Evolutionary conservation across 2,888 invertebrate species (phyloP).

Genomic region (Pegoplata infirma): DNA sequence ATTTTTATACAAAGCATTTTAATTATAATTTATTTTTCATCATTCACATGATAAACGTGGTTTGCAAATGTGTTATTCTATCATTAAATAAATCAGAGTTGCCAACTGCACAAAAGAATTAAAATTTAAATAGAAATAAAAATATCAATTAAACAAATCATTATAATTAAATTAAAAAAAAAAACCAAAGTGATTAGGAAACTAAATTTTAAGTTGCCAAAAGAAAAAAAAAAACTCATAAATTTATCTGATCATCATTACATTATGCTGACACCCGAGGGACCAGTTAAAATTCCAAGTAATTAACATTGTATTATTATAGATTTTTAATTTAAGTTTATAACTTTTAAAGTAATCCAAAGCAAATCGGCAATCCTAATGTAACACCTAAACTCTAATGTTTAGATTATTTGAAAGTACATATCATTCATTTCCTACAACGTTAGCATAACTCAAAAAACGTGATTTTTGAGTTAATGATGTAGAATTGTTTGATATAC

Average conservation of each 20-base stretch:
- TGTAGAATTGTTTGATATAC: too few species aligned
- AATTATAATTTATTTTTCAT: background rate
- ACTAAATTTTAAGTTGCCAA: background rate
- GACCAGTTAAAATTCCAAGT: slow-evolving; percentile 28
- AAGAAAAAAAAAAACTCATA: background rate
- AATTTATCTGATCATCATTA: background rate
- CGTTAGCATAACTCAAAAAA: too few species aligned
- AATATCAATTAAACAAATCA: background rate
- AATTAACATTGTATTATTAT: background rate
- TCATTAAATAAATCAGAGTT: background rate
- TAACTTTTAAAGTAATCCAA: background rate
- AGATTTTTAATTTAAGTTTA: background rate
- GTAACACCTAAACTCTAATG: slow-evolving; percentile 15
- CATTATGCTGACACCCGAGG: slow-evolving; percentile 25
- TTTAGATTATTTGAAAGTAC: slow-evolving; percentile 1
- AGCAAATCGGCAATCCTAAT: background rate
- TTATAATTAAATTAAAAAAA: background rate
- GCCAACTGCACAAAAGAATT: background rate
- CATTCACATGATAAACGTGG: background rate
- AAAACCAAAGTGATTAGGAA: background rate
- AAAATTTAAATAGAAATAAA: background rate
- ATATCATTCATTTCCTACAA: too few species aligned
- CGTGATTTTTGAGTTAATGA: too few species aligned
- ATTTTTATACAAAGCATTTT: background rate
- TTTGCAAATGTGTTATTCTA: slow-evolving; percentile 2